phyloP scores from a whole-genome alignment of 2,113 vertebrate species.

The Ptilonorhynchus violaceus region DNA sequence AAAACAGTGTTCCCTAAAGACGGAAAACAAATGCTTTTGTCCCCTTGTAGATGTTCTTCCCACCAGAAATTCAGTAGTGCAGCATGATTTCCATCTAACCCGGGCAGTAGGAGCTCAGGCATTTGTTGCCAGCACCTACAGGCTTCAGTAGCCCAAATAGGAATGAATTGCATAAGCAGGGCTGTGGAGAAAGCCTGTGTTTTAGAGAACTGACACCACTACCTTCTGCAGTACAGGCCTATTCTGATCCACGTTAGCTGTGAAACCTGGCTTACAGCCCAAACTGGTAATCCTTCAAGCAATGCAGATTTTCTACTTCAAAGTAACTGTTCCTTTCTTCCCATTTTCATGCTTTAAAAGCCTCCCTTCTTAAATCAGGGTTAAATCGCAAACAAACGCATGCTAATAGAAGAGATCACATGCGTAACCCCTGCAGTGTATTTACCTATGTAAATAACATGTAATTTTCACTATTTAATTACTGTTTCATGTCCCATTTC shows the following conservation, averaged over 20 bases:
- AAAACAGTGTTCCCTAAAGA: background rate
- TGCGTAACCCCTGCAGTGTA: background rate
- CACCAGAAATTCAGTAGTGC: background rate
- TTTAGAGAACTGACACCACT: background rate
- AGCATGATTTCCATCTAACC: fast-evolving
- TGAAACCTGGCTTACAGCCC: background rate
- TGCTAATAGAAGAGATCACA: constrained; percentile 10
- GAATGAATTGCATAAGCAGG: background rate
- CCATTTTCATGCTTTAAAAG: background rate
- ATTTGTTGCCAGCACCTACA: background rate
- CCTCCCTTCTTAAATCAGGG: background rate
- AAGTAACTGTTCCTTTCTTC: background rate
- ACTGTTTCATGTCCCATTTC: constrained; percentile 56
- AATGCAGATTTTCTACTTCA: background rate
- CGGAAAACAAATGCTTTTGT: background rate
- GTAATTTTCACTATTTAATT: constrained; percentile 55
- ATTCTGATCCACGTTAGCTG: background rate
- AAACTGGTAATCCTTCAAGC: background rate
- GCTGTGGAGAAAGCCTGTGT: background rate
- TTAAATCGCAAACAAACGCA: constrained; percentile 28
- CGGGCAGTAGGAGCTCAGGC: background rate
- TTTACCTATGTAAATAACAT: constrained; percentile 63
- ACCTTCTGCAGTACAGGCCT: background rate
- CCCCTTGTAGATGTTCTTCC: background rate
- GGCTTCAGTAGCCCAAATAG: background rate